Evolutionary conservation across 2,113 vertebrate genomes (phyloP).

Genomic region (Pygoscelis antarcticus): DNA sequence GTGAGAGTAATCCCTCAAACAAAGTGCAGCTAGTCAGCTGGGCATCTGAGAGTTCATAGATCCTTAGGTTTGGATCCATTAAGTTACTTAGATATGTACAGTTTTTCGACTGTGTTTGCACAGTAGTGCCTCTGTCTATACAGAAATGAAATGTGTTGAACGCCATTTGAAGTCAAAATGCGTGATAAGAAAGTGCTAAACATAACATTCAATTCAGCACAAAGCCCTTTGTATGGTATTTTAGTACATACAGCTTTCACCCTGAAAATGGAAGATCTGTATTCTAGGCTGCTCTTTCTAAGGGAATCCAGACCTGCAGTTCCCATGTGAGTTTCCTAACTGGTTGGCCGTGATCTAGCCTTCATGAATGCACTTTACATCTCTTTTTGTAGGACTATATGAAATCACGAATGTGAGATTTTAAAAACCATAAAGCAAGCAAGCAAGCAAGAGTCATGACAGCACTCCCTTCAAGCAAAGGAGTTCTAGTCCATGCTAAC

Average conservation of each 20-base stretch:
- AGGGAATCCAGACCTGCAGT: neutral
- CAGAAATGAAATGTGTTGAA: conserved; percentile 30
- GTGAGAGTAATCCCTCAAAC: neutral
- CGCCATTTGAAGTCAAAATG: conserved; percentile 14
- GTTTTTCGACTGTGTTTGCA: neutral
- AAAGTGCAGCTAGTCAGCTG: neutral
- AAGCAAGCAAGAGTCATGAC: neutral
- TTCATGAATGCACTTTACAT: neutral
- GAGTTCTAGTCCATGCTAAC: neutral
- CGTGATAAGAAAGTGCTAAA: conserved; percentile 47
- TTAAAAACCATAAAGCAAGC: neutral
- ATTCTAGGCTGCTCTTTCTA: neutral
- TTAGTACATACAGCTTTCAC: neutral
- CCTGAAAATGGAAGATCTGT: conserved; percentile 2
- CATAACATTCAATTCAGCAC: neutral
- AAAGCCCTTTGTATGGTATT: conserved; percentile 24
- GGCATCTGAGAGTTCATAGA: neutral
- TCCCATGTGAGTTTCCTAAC: neutral
- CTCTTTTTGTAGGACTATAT: neutral
- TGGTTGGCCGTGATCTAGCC: neutral
- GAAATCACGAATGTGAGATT: neutral
- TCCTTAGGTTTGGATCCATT: neutral
- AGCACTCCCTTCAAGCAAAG: neutral
- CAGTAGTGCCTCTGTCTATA: conserved; percentile 20
- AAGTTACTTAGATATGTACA: neutral